Evolutionary conservation across 2,888 invertebrate genomes (phyloP).

Genomic region (Deroplatys truncata): DNA sequence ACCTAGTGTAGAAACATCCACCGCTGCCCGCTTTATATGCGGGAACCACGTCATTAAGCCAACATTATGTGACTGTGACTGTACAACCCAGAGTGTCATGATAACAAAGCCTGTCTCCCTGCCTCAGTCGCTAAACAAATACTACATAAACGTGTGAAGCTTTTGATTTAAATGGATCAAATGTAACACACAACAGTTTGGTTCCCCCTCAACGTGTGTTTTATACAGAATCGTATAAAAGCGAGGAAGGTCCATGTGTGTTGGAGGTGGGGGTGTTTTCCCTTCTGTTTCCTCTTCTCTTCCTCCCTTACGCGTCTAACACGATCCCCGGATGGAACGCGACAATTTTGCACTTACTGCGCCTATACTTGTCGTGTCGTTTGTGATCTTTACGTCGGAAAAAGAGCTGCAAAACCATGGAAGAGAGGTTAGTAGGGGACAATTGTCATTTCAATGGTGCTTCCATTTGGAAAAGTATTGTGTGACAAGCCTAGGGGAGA

Average conservation of each 20-base stretch:
- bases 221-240: not conserved
- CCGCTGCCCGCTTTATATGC: too few relatives aligned
- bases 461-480: conserved; percentile 14
- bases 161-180: conserved; percentile 15
- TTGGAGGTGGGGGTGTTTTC: not conserved
- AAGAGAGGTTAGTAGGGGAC: conserved; percentile 4
- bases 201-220: not conserved
- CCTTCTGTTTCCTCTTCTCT: not conserved
- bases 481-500: not conserved
- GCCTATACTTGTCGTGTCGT: not conserved
- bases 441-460: conserved; percentile 25
- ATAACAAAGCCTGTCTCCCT: not conserved
- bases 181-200: conserved; percentile 2
- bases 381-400: not conserved
- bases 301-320: not conserved
- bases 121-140: not conserved
- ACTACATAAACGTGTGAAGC: not conserved
- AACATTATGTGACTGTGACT: not conserved
- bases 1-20: too few relatives aligned
- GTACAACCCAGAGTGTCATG: not conserved
- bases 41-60: too few relatives aligned
- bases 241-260: conserved; percentile 3
- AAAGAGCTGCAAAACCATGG: not conserved
- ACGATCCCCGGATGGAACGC: not conserved
- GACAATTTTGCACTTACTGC: not conserved